Evolutionary conservation across 2,113 vertebrate species (phyloP), one percentile per base, ranked within the genome.

Genomic region (Cranoglanis bouderius): DNA sequence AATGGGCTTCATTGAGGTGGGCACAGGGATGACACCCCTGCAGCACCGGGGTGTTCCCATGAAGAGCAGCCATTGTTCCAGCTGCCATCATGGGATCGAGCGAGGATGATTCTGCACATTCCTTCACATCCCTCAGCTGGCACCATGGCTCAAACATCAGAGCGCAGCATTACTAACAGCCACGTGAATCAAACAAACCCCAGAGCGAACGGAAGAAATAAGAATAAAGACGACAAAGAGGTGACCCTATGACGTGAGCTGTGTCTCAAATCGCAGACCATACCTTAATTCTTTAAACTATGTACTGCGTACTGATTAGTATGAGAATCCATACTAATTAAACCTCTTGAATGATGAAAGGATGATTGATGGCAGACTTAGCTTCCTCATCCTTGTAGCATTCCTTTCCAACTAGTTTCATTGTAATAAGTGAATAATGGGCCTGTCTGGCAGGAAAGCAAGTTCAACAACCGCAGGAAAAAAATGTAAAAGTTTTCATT

Each of bases 41-140:
- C 32, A 53, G 87, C 82, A 38, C 82, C 21, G 21, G 70, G 78
- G n/a, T 59, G 49, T 21, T 81, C 40, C 72, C 51, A 87, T 89
- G 63, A 91, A 89, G 82, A 12, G 38, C 75, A 24, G 16, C 14
- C 67, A 75, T 91, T 91, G 88, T 91, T 89, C 82, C 5, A 16
- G 46, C 32, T 51, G 5, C 67, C 81, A 89, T 89, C 81, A 89
- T 87, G 90, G 67, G 87, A 88, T 81, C n/a, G 29, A 14, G 46
- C 6, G 40, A 72, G 87, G 40, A 80, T 89, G 87, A 87, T 80
- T 59, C 59, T 32, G 40, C 87, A 88, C 87, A 86, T 88, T 88
- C 84, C 77, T 61, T 46, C 53, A 57, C 84, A 88, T 83, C 51
- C 51, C 16, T 74, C 77, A 74, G 29, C 65, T 57, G 12, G 81